Conservation (phyloP, 2,797 vertebrate species). For the Kryptopterus vitreolus region DNA sequence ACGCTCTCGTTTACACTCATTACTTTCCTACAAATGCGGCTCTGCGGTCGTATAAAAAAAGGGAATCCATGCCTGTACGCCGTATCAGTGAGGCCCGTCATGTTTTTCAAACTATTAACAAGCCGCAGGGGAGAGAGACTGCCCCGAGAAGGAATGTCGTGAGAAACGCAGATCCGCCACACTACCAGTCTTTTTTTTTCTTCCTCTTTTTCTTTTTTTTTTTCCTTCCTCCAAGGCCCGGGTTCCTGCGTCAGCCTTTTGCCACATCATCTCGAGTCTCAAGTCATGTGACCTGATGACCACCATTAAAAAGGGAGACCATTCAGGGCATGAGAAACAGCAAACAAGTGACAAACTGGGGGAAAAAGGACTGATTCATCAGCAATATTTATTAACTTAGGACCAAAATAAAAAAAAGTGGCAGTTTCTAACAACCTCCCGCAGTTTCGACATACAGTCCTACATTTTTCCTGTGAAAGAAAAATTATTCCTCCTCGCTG, state of each 20-base stretch:
- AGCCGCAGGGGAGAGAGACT: constrained; percentile 57
- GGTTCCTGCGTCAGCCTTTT: constrained; percentile 47
- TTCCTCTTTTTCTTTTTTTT: constrained; percentile 44
- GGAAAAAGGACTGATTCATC: too few relatives aligned
- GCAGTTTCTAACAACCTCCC: neutral
- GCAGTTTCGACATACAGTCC: neutral
- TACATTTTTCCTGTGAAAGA: too few relatives aligned
- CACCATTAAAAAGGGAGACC: neutral
- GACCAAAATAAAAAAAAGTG: too few relatives aligned
- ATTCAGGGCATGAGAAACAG: neutral
- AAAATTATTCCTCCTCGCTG: neutral
- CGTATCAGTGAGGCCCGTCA: constrained; percentile 36
- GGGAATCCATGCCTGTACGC: constrained; percentile 23
- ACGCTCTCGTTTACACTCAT: constrained; percentile 49
- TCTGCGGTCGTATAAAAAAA: constrained; percentile 49
- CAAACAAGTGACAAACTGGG: neutral
- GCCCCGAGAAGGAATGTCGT: constrained; percentile 61
- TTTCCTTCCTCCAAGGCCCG: constrained; percentile 14
- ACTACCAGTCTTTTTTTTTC: constrained; percentile 53
- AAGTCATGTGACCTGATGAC: constrained; percentile 8
- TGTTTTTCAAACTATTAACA: constrained; percentile 61
- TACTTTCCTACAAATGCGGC: constrained; percentile 14
- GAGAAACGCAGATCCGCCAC: constrained; percentile 61
- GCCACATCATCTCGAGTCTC: constrained; percentile 66
- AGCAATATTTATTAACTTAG: neutral